Base-by-base conservation (phyloP, 2,797 vertebrate species). In the Enteromius radiatus region DNA sequence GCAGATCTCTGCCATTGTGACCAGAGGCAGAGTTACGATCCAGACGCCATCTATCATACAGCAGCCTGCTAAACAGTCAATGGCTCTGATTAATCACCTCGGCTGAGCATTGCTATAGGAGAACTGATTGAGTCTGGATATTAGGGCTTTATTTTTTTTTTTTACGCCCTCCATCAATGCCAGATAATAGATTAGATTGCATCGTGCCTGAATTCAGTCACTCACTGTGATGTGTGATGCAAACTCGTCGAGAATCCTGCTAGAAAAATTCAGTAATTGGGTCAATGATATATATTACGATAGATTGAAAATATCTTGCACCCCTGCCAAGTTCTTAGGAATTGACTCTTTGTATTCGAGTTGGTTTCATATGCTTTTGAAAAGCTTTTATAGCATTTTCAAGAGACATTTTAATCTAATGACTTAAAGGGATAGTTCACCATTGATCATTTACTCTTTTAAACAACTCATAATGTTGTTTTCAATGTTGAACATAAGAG, bases 21-120 rank as follows among this genome's bases (percentile, higher is more conserved):
- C 84, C 70, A 45, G 63, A 54, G 84, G 81, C 81, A 83, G 81
- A 83, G 71, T 82, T 74, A 74, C 38, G 80, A 83, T 80, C 77
- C 81, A 83, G 71, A 77, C 77, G 56, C 69, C 71, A 85, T 71
- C 67, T 83, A 83, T 67, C 54, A 84, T 84, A 84, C 71, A 81
- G 56, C 84, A 69, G 84, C 69, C 75, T 78, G 84, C 80, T 82
- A 64, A 77, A 47, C 75, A 85, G 84, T 82, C 84, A 85, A 74
- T 85, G 84, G 56, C n/a, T 19, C 75, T 85, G 84, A 85, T 85
- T 85, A 82, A 85, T 85, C 74, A 77, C 80, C 31, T 19, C 47
- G 45, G 79, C 75, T 41, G 21, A 77, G 75, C 73, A 65, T 67
- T 77, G 80, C 84, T 73, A 45, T 78, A 77, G 74, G 84, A 82